Evolutionary conservation across 2,797 vertebrate genomes (phyloP), one percentile per base, ranked within the genome.

Genomic region (Tapera naevia): DNA sequence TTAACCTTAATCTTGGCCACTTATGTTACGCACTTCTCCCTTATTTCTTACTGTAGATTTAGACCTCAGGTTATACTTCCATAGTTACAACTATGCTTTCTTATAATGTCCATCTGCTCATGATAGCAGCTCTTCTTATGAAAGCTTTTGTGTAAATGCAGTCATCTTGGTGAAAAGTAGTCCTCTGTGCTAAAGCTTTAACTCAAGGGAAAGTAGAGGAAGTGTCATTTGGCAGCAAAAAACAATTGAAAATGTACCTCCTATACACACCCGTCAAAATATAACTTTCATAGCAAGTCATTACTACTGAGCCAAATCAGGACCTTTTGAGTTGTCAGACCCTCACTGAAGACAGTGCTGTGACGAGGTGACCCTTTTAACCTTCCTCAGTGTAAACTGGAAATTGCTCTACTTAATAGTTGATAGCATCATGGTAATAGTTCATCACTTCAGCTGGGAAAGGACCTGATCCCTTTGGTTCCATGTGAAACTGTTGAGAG

Each of bases 371-470:
- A 64, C 9, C 10, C 10, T 84, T 71, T 58, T 22, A 65, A 12
- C 33, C 83, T 64, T 57, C 13, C 43, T 69, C 24, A 14, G 22
- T 18, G 17, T 76, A 56, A 85, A 57, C 22, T 84, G 43, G 46
- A 33, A 58, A 27, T 73, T 50, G 8, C 9, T 74, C 21, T 67
- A 7, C 19, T 37, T 65, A 30, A 11, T 45, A 48, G 32, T 30
- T 82, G 30, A 9, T 65, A n/a, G 16, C 9, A 3, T 65, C 0
- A 0, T 50, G 39, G 30, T 84, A 35, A 24, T 25, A 2, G 1
- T 9, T 67, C 65, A 18, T 69, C 15, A 11, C 33, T 84, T 86
- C n/a, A 33, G 0, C 23, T n/a, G 22, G 56, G 39, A 82, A 32
- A 76, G 51, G 54, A 80, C 11, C 21, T 1, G 5, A 11, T 69